phyloP scores from a whole-genome alignment of 2,797 vertebrate species.

The Oreochromis grahami region DNA sequence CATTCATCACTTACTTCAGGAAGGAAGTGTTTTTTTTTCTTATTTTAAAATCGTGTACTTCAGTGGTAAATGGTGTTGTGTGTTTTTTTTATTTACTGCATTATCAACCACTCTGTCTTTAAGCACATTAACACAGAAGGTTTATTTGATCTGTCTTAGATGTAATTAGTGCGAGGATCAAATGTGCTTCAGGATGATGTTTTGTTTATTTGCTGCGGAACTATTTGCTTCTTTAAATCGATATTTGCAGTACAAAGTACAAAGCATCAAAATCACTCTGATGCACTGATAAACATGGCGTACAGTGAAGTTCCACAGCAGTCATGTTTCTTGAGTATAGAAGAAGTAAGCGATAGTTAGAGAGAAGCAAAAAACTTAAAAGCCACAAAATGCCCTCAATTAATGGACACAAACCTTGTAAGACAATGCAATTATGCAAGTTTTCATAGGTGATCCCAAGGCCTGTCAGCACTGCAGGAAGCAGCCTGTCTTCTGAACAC shows the following conservation, averaged over 20 bases:
- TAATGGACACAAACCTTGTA: background rate
- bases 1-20: background rate
- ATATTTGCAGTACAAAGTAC: slow-evolving; percentile 21
- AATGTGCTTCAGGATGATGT: background rate
- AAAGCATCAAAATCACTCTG: slow-evolving; percentile 13
- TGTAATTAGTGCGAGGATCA: background rate
- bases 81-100: background rate
- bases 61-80: background rate
- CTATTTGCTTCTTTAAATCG: slow-evolving; percentile 13
- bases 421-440: background rate
- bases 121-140: background rate
- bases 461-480: background rate
- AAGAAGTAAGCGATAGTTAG: background rate
- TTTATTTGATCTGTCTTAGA: background rate
- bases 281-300: background rate
- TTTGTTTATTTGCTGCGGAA: background rate
- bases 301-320: background rate
- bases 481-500: background rate
- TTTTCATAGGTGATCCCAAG: background rate
- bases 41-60: background rate
- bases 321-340: background rate
- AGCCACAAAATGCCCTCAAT: background rate
- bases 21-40: accelerated
- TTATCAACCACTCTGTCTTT: background rate
- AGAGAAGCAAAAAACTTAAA: background rate